Percentiles rank a stretch among this genome's conserved stretches.
Evolutionary conservation across 92 coral and sea anemone genomes (phyloP).

Genomic region (Phenganax stokvisi): DNA sequence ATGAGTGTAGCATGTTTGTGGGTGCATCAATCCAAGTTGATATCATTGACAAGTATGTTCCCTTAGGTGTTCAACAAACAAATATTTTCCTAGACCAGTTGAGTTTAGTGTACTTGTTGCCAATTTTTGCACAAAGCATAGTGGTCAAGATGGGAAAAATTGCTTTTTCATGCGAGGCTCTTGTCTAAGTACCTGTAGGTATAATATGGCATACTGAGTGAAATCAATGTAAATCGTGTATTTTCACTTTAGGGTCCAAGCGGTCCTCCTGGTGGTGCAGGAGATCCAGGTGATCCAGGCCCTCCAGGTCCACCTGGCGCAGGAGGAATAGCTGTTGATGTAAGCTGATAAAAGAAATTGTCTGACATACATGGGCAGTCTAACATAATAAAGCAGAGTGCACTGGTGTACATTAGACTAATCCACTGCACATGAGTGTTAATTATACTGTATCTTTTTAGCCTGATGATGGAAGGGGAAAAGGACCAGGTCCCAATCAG

Average conservation of each 20-base stretch:
- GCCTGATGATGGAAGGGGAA: conserved; percentile 8
- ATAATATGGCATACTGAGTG: neutral
- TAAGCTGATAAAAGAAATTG: neutral
- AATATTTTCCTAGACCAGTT: too few species aligned
- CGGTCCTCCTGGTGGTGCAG: neutral
- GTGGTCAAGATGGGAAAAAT: too few species aligned
- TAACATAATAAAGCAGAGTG: neutral
- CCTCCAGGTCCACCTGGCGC: conserved; percentile 14
- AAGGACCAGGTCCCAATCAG: conserved; percentile 35
- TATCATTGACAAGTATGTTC: too few species aligned
- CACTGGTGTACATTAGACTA: neutral
- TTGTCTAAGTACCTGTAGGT: neutral
- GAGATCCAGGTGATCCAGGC: neutral
- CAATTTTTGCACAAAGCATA: too few species aligned
- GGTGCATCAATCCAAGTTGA: too few species aligned
- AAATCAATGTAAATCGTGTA: neutral
- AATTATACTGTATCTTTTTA: neutral
- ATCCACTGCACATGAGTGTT: neutral
- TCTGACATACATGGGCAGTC: neutral
- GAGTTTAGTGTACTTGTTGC: too few species aligned
- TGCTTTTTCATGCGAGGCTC: too few species aligned
- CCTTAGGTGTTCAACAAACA: too few species aligned
- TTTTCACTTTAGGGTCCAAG: neutral
- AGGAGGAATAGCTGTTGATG: neutral
- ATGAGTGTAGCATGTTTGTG: too few species aligned